Evolutionary conservation across 2,888 invertebrate genomes (phyloP), one percentile per base, ranked within the genome.

Genomic region (Serrognathus titanus): DNA sequence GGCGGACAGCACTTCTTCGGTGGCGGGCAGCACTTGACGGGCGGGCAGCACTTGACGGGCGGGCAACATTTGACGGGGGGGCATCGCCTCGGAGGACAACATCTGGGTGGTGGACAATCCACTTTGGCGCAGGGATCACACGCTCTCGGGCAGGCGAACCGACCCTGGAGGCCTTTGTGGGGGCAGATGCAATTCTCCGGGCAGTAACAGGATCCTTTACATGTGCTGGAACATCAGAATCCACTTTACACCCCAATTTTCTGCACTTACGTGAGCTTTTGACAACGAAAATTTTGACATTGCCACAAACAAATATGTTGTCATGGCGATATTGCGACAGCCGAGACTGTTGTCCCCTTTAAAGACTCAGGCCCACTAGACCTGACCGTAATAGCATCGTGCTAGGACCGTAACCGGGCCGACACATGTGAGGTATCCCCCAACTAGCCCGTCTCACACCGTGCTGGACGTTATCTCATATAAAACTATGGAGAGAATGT

Each of bases 181-280:
- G 60, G 51, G 52, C 66, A 66, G 39, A 46, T 46, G 55, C 66
- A 66, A 38, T 50, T 58, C 1, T 58, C 64, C 7, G 64, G 64
- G 36, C 67, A 67, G 46, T 65, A 67, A 45, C 65, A 67, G 12
- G 59, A 58, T 8, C 64, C 65, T 48, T 61, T 65, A 39, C 59
- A 61, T 31, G 24, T 31, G 6, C 24, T 31, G 24, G 24, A 31
- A 31, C n/a, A n/a, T n/a, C n/a, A n/a, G n/a, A n/a, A n/a, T n/a
- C n/a, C n/a, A n/a, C n/a, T n/a, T n/a, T n/a, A n/a, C n/a, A n/a
- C n/a, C n/a, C n/a, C n/a, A n/a, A n/a, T n/a, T n/a, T n/a, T n/a
- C n/a, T n/a, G n/a, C n/a, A n/a, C n/a, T n/a, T n/a, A n/a, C n/a
- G n/a, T n/a, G n/a, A n/a, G n/a, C n/a, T n/a, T n/a, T n/a, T 31